These are phyloP conservation scores for Zeuzera pyrina DNA, from an alignment of 2,888 invertebrate genomes.

Conservation along the genomic window DNA sequence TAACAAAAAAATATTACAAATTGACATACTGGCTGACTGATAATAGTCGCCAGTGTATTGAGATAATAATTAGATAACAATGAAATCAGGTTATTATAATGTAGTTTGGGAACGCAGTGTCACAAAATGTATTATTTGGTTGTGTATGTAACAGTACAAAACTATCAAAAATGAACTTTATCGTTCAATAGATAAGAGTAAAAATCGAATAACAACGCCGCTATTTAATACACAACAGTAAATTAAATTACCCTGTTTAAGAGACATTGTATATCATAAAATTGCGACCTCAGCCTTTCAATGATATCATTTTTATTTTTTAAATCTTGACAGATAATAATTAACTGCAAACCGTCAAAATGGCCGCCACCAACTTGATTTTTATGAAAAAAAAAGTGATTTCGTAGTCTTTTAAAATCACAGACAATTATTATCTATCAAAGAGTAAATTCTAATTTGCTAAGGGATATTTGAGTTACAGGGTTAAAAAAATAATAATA, in stretches of 20 bases:
- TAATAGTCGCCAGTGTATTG: too few relatives aligned
- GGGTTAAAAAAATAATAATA: slow-evolving; percentile 35
- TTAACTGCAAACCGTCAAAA: slow-evolving; percentile 6
- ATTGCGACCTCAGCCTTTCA: slow-evolving; percentile 70
- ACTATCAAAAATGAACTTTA: too few relatives aligned
- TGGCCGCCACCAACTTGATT: not conserved
- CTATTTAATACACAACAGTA: slow-evolving; percentile 60
- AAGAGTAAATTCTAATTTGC: slow-evolving; percentile 51
- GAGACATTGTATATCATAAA: slow-evolving; percentile 71
- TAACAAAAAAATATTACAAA: too few relatives aligned
- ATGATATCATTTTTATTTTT: slow-evolving; percentile 58
- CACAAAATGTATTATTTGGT: too few relatives aligned
- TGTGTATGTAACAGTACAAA: too few relatives aligned
- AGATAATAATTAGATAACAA: too few relatives aligned
- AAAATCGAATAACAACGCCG: slow-evolving; percentile 54
- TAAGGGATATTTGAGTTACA: slow-evolving; percentile 64
- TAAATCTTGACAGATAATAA: slow-evolving; percentile 36
- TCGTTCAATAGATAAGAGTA: slow-evolving; percentile 44
- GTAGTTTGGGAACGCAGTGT: too few relatives aligned
- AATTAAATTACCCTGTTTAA: slow-evolving; percentile 69
- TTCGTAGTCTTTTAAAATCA: slow-evolving; percentile 1
- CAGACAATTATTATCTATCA: slow-evolving; percentile 36
- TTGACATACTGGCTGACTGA: too few relatives aligned
- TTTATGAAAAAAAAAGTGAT: not conserved
- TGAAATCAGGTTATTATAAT: too few relatives aligned